Conservation (phyloP, 2,797 vertebrate genomes). For the Coendou prehensilis region DNA sequence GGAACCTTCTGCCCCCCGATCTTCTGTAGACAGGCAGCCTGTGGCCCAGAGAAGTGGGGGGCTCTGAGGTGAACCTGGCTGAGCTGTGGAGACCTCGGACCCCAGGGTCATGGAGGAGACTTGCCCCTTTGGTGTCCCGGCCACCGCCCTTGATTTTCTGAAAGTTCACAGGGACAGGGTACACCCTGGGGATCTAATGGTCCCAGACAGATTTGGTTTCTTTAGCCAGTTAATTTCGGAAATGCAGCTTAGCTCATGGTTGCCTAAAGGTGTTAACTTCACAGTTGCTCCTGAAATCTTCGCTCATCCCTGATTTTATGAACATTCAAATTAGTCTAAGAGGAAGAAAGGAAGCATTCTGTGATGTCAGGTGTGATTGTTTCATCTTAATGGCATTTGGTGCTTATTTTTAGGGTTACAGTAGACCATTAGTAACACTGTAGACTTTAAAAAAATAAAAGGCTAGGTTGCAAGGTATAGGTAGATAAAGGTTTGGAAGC, state of each 20-base stretch:
- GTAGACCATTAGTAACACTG: not conserved
- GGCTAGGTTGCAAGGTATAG: not conserved
- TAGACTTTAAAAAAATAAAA: not conserved
- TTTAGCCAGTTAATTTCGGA: not conserved
- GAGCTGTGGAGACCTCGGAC: not conserved
- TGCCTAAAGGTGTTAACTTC: not conserved
- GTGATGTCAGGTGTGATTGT: constrained; percentile 76
- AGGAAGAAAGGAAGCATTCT: constrained; percentile 75
- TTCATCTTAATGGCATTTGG: constrained; percentile 69
- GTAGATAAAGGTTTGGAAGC: not conserved
- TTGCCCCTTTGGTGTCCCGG: not conserved
- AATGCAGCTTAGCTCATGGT: not conserved
- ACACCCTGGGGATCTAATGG: not conserved
- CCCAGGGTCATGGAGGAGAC: not conserved
- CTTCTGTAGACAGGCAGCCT: not conserved
- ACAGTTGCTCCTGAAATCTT: not conserved
- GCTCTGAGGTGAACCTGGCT: not conserved
- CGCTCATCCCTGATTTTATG: constrained; percentile 44
- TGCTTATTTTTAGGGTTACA: not conserved
- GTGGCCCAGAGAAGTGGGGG: not conserved
- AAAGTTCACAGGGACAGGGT: not conserved
- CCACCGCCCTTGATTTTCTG: not conserved
- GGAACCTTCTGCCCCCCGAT: not conserved
- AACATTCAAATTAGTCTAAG: constrained; percentile 75
- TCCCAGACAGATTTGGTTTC: not conserved